Percentiles rank a stretch among this genome's conserved stretches.
Evolutionary conservation across 2,797 vertebrate genomes (phyloP).

Genomic region (Tauraco hartlaubi): DNA sequence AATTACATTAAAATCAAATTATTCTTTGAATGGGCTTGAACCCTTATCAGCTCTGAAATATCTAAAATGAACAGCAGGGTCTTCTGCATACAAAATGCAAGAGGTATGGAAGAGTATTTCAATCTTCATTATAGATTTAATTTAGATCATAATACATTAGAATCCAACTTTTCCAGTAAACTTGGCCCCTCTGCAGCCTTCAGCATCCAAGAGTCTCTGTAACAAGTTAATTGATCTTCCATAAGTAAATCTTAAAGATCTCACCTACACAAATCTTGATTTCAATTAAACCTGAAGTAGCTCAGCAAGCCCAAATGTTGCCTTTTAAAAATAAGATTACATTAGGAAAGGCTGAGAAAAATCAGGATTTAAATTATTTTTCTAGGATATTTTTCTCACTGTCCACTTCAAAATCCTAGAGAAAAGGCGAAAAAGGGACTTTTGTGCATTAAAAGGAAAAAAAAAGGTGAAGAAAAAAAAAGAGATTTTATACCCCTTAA

Average conservation of each 20-base stretch:
- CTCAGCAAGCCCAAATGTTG: not conserved
- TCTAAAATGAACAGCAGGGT: not conserved
- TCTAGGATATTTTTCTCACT: not conserved
- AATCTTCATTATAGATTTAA: not conserved
- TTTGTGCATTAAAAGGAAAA: not conserved
- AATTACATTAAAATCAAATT: not conserved
- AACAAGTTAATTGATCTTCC: not conserved
- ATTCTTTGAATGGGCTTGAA: not conserved
- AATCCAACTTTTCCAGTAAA: not conserved
- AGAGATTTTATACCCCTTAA: not conserved
- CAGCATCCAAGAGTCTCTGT: not conserved
- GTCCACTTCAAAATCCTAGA: not conserved
- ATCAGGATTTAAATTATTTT: not conserved
- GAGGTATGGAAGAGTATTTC: not conserved
- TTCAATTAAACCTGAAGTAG: not conserved
- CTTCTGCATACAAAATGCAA: not conserved
- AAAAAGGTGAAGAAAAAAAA: not conserved
- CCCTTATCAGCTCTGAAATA: not conserved
- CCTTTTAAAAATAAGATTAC: not conserved
- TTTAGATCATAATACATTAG: not conserved
- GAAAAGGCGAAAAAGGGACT: not conserved
- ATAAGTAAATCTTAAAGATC: not conserved
- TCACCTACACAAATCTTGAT: not conserved
- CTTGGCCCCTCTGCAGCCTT: not conserved
- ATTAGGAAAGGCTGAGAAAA: not conserved